Base-by-base conservation (phyloP, 1,140 invertebrate species). In the Solenopsis fugax region DNA sequence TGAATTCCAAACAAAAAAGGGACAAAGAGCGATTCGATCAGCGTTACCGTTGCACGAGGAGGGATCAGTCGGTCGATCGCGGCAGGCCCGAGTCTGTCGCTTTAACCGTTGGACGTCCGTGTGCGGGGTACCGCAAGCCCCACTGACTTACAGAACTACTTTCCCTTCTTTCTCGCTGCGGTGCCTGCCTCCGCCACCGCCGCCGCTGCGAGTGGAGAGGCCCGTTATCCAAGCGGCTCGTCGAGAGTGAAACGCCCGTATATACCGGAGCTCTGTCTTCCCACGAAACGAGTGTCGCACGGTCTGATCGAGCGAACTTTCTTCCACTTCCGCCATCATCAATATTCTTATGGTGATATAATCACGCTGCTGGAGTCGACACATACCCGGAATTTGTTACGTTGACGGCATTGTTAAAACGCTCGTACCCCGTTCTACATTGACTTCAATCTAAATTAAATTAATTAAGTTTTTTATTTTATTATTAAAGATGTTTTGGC, bases 131-230 rank as follows among this genome's bases (percentile, higher is more conserved):
- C 90, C 92, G 93, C 92, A 94, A 95, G 94, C 92, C 94, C 94
- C 94, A 95, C 93, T 95, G 94, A 95, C 94, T 95, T 93, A 94
- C 90, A 95, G 93, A 95, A 94, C 94, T 93, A 94, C 93, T 94
- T 94, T 95, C 93, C 93, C 93, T 94, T 94, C 93, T 94, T 93
- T 94, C 93, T 91, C 93, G 84, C 45, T 87, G 75, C 29, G 71
- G 78, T 76, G 75, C 75, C 78, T 72, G 21, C 54, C 64, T 52
- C 56, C 62, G 45, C 87, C 52, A 52, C 54, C 54, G n/a, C 16
- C 50, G 86, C 87, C 86, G 85, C 78, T 71, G 92, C 76, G 90
- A 92, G 91, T 90, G 90, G 92, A 87, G 89, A 84, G 64, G 65
- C 82, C 94, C 94, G 94, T 95, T 94, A 94, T 92, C 92, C 94